These are phyloP conservation scores for Lytechinus variegatus DNA, from an alignment of 35 echinoderm and acorn worm species.

Conservation along the genomic window DNA sequence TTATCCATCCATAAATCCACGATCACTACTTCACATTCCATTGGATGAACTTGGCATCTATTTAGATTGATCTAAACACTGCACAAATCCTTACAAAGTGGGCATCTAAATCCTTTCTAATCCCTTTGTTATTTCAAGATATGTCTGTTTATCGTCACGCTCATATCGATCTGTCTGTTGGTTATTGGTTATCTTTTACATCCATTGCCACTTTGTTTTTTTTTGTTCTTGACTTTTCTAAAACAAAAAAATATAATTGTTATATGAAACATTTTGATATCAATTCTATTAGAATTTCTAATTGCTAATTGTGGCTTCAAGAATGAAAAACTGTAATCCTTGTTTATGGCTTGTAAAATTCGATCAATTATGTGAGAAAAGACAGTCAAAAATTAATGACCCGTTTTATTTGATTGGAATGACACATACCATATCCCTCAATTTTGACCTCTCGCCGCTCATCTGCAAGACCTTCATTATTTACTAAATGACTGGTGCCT, in stretches of 20 bases:
- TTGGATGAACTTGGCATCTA: background rate
- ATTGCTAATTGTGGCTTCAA: too few species aligned
- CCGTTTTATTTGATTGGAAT: background rate
- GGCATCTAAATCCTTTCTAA: background rate
- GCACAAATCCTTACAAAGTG: background rate
- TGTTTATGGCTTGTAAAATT: background rate
- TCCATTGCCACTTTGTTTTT: too few species aligned
- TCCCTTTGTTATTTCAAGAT: background rate
- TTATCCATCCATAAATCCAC: background rate
- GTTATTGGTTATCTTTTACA: too few species aligned
- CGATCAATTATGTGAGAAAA: background rate
- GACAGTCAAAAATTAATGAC: background rate
- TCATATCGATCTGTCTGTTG: background rate
- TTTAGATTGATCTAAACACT: background rate
- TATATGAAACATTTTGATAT: too few species aligned
- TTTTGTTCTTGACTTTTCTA: too few species aligned
- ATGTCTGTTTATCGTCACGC: background rate
- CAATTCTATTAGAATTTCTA: too few species aligned
- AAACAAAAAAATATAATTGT: too few species aligned
- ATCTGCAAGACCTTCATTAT: background rate
- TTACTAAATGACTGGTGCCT: slow-evolving; percentile 19
- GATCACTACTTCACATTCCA: background rate
- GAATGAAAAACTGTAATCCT: too few species aligned
- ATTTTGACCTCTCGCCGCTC: background rate
- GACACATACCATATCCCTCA: too few species aligned